Evolutionary conservation across 2,888 invertebrate genomes (phyloP), one percentile per base, ranked within the genome.

Genomic region (Leucoptera coffeella): DNA sequence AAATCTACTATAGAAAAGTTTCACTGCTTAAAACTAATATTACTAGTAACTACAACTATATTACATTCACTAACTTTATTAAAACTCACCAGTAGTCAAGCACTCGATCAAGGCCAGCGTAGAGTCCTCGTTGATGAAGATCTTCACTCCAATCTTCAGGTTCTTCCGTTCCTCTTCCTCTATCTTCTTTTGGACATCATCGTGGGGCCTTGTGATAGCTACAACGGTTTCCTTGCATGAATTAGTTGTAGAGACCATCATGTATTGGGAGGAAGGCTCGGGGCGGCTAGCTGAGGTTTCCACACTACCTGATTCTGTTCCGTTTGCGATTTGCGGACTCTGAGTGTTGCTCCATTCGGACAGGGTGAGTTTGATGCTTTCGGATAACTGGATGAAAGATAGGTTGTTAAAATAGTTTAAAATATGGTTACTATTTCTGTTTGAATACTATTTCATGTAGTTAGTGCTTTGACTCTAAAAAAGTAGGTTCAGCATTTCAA

Each of bases 111-210:
- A 53, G 15, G 75, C 74, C 1, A 73, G 61, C 21, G 76, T 71
- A 34, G 82, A 77, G 29, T 81, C 75, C 38, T 77, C 77, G 35
- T 85, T 85, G 9, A 92, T 67, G 50, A 92, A 92, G 38, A 93
- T 75, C 62, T 94, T 93, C 2, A 88, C 83, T 20, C 87, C 87
- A 38, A 90, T 82, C 60, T 89, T 88, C 17, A 89, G 64, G 39
- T 87, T 83, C 39, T 80, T 77, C 22, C 86, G 64, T 35, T 83
- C 82, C 34, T 84, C 78, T 38, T 80, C 82, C 1, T 73, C 74
- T 49, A 83, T 75, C 45, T 80, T 80, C 33, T 64, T 67, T 25
- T 71, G 59, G 0, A 81, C 61, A 39, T 83, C 82, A 45, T 78
- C 77, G 27, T 74, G 73, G 1, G 73, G 74, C 34, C 80, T 62